These are phyloP conservation scores for Lateolabrax maculatus DNA, from an alignment of 2,797 vertebrate species.

Conservation along the genomic window DNA sequence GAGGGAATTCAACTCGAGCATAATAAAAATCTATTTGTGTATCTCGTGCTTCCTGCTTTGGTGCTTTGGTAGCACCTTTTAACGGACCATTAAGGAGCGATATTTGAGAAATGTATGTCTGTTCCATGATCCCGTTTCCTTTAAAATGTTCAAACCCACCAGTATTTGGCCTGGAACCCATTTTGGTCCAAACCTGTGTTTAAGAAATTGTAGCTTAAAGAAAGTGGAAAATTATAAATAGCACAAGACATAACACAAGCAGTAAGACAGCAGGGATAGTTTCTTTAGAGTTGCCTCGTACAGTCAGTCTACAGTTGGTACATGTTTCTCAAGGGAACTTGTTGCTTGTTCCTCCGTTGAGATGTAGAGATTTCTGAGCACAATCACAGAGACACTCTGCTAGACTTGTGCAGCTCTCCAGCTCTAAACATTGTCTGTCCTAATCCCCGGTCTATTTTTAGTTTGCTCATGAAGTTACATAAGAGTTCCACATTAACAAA, in stretches of 20 bases:
- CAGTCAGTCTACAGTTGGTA: constrained; percentile 25
- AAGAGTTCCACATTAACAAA: constrained; percentile 71
- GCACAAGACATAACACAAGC: constrained; percentile 24
- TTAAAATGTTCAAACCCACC: constrained; percentile 47
- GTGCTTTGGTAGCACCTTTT: constrained; percentile 58
- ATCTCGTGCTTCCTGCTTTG: constrained; percentile 60
- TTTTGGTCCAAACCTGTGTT: constrained; percentile 35
- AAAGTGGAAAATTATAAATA: constrained; percentile 50
- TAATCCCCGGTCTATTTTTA: constrained; percentile 76
- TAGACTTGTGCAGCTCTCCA: constrained; percentile 54
- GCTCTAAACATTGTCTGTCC: constrained; percentile 65
- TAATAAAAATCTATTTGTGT: constrained; percentile 74
- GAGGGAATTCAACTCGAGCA: constrained; percentile 62
- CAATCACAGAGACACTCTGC: constrained; percentile 51
- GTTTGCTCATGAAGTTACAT: constrained; percentile 69
- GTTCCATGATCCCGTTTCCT: constrained; percentile 49
- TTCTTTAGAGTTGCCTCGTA: constrained; percentile 27
- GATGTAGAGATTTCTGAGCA: constrained; percentile 54
- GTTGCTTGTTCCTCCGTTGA: constrained; percentile 35
- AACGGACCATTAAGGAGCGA: constrained; percentile 52
- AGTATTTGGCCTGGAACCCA: constrained; percentile 27
- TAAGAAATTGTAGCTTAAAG: constrained; percentile 42
- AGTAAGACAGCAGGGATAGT: constrained; percentile 24
- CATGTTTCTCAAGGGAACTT: constrained; percentile 54
- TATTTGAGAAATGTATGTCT: constrained; percentile 52